Conservation (phyloP, 1,140 invertebrate species). For the Calliphora vicina region DNA sequence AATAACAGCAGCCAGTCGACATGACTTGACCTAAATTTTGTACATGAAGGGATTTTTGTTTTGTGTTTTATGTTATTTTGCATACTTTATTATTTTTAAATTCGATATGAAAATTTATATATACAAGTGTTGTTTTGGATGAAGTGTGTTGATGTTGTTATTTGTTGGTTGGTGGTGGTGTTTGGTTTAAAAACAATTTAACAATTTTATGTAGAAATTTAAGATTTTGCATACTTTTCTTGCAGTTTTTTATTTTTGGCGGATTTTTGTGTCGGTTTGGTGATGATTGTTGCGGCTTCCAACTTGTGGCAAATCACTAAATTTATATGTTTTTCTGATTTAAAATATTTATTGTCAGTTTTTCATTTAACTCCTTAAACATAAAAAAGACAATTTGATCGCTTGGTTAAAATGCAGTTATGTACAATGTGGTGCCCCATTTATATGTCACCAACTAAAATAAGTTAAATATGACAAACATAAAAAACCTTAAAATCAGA, state of each 20-base stretch:
- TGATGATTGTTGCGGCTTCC: conserved; percentile 40
- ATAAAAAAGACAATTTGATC: background rate
- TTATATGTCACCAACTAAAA: too few species aligned
- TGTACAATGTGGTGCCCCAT: background rate
- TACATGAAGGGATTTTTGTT: background rate
- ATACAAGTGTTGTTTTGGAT: background rate
- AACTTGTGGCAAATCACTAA: conserved; percentile 60
- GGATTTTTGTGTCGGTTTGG: conserved; percentile 40
- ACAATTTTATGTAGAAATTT: conserved; percentile 23
- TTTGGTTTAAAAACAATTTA: conserved; percentile 28
- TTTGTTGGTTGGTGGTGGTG: too few species aligned
- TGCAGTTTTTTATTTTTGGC: conserved; percentile 2
- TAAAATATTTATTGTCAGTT: conserved; percentile 60
- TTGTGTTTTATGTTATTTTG: background rate
- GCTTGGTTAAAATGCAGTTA: background rate
- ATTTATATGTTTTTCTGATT: conserved; percentile 63
- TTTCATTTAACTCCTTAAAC: conserved; percentile 14
- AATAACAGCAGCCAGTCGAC: background rate
- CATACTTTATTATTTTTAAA: background rate
- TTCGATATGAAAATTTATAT: conserved; percentile 10
- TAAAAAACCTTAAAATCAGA: too few species aligned
- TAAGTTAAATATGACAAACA: too few species aligned
- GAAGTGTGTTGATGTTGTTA: too few species aligned
- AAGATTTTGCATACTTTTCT: conserved; percentile 15
- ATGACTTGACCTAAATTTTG: conserved; percentile 32